Evolutionary conservation across 2,113 vertebrate genomes (phyloP).

Genomic region (Camelus bactrianus): DNA sequence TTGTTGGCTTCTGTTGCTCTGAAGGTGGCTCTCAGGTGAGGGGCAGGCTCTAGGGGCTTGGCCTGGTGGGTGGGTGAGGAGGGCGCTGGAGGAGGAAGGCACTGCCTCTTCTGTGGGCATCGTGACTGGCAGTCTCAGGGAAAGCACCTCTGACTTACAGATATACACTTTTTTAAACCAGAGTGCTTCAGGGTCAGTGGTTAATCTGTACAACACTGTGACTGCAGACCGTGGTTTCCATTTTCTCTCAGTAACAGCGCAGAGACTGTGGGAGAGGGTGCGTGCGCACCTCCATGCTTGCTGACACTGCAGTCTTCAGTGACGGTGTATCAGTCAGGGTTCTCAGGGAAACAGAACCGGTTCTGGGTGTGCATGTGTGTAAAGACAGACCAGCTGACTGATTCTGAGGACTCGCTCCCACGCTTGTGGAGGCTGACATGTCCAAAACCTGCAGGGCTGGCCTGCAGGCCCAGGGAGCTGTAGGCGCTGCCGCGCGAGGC

Average conservation of each 20-base stretch:
- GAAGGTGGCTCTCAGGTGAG: neutral
- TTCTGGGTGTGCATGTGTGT: accelerated
- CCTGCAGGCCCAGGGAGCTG: accelerated
- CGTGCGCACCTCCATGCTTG: accelerated
- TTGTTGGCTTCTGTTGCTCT: neutral
- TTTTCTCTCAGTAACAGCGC: neutral
- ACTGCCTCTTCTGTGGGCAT: neutral
- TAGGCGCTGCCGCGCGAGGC: neutral
- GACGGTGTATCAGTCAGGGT: accelerated
- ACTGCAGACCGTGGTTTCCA: neutral
- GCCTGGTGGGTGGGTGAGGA: neutral
- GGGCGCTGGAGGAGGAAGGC: neutral
- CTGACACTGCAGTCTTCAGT: accelerated
- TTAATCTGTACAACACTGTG: neutral
- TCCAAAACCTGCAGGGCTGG: neutral
- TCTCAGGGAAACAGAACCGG: neutral
- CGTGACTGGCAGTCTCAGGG: accelerated
- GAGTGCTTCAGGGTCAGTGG: neutral
- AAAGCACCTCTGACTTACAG: neutral
- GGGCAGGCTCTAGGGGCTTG: neutral
- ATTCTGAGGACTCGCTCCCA: accelerated
- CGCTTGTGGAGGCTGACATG: neutral
- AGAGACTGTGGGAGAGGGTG: neutral
- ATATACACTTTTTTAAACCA: neutral
- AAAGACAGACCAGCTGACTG: neutral